These are phyloP conservation scores for Pangasius krempfi DNA, from an alignment of 2,797 vertebrate genomes.

Conservation along the genomic window DNA sequence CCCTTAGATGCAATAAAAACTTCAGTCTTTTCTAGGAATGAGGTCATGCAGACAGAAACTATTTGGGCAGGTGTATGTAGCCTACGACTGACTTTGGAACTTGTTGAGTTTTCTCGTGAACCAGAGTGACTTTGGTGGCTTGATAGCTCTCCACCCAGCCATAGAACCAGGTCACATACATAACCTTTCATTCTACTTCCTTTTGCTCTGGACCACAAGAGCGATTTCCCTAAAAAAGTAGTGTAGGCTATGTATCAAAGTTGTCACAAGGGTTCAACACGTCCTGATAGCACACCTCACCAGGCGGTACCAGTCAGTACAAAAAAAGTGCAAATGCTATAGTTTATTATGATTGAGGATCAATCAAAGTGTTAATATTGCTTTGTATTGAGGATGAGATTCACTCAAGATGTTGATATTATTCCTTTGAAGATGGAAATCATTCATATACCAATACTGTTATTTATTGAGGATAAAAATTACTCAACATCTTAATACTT, in stretches of 20 bases:
- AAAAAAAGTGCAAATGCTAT: not conserved
- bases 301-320: not conserved
- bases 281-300: not conserved
- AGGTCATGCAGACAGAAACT: not conserved
- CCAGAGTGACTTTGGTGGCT: not conserved
- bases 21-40: not conserved
- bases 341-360: not conserved
- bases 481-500: not conserved
- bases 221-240: not conserved
- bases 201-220: not conserved
- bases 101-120: not conserved
- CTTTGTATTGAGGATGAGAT: not conserved
- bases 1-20: not conserved
- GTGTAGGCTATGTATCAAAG: not conserved
- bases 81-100: not conserved
- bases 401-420: not conserved
- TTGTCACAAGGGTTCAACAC: not conserved
- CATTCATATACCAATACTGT: not conserved
- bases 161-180: not conserved
- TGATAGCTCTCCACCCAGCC: not conserved
- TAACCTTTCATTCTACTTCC: not conserved
- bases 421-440: not conserved
- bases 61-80: not conserved
- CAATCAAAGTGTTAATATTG: not conserved
- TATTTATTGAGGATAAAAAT: not conserved